Evolutionary conservation across 37 sponge, comb jelly and placozoan species (phyloP).

Genomic region (Tethya wilhelma): DNA sequence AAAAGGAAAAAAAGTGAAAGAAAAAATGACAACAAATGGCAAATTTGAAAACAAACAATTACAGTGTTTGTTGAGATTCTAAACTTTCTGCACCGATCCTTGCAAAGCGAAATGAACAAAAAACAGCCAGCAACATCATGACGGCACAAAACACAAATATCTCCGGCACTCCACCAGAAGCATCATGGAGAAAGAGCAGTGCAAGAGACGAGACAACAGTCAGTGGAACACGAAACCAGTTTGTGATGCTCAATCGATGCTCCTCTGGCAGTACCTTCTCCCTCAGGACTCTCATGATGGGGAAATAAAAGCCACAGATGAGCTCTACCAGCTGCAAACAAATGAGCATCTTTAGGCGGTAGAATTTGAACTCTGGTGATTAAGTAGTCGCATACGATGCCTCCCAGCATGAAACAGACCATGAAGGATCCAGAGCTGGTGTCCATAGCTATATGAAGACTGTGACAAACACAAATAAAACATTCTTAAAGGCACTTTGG

Average conservation of each 20-base stretch:
- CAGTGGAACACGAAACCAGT: constrained; percentile 84
- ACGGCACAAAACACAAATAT: constrained; percentile 69
- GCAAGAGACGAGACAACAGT: constrained; percentile 69
- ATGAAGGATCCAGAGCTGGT: constrained; percentile 82
- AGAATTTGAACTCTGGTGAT: constrained; percentile 33
- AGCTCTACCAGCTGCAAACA: constrained; percentile 74
- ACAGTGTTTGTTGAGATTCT: not conserved
- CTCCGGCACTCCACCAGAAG: constrained; percentile 56
- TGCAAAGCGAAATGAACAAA: constrained; percentile 62
- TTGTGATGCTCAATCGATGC: constrained; percentile 60
- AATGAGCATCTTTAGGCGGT: constrained; percentile 52
- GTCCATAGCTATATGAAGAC: constrained; percentile 86
- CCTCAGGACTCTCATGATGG: constrained; percentile 68
- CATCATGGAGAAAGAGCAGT: constrained; percentile 59
- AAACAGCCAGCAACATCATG: constrained; percentile 57
- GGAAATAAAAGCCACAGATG: constrained; percentile 81
- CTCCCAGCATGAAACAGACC: constrained; percentile 76
- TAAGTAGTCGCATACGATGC: constrained; percentile 63
- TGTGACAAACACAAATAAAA: constrained; percentile 68
- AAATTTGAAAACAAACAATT: not conserved
- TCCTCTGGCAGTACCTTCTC: constrained; percentile 68
- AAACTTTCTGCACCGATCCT: not conserved
- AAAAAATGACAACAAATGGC: not conserved
- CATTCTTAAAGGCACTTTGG: constrained; percentile 81
- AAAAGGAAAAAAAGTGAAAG: not conserved